A percentile compares a stretch with the other conserved stretches of the same genome.
These are phyloP conservation scores for Spea multiplicata DNA, from an alignment of 2,113 vertebrate species.

Conservation along the genomic window DNA sequence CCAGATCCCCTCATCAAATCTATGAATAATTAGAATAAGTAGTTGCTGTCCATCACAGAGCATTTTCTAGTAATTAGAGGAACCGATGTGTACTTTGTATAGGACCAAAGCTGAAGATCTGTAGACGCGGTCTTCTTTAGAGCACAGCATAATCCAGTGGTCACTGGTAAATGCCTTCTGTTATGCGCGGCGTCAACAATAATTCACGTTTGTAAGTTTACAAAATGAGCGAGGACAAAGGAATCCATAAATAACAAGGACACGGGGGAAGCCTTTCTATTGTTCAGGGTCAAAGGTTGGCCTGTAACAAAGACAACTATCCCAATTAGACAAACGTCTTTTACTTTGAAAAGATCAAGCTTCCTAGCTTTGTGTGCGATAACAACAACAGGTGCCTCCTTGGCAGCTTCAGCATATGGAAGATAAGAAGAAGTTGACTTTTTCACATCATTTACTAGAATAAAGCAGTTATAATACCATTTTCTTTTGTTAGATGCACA, in stretches of 20 bases:
- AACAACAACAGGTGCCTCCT: background rate
- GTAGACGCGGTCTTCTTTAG: background rate
- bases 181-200: background rate
- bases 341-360: background rate
- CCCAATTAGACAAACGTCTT: constrained; percentile 1
- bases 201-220: background rate
- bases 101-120: no score
- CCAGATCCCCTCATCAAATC: no score
- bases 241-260: background rate
- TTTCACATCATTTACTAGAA: no score
- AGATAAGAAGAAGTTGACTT: no score
- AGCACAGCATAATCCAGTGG: background rate
- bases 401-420: no score
- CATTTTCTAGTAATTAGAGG: no score
- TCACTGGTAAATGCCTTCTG: background rate
- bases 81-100: no score
- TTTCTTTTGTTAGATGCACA: no score
- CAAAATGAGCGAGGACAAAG: background rate
- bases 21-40: no score
- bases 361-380: background rate
- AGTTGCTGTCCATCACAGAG: no score
- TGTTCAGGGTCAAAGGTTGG: constrained; percentile 17
- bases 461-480: no score
- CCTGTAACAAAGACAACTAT: constrained; percentile 19
- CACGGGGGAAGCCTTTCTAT: background rate